Percentiles rank a stretch among this genome's conserved stretches.
Evolutionary conservation across 2,888 invertebrate genomes (phyloP).

Genomic region (Clivina fossor): DNA sequence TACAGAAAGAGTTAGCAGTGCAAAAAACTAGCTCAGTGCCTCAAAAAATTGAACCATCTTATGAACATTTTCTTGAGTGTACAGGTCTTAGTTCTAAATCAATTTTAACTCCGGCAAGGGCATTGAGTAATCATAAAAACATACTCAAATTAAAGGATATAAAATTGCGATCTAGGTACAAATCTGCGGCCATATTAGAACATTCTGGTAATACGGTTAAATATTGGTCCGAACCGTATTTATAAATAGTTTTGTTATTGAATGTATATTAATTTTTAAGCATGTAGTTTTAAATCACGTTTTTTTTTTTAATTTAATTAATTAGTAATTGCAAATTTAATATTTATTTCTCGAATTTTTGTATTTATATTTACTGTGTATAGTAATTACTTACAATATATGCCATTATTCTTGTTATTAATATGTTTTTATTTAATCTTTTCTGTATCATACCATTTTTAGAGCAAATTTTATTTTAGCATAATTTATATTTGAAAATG

Average conservation of each 20-base stretch:
- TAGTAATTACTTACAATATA: too few relatives aligned
- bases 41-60: slow-evolving; percentile 54
- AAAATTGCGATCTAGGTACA: slow-evolving; percentile 70
- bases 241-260: slow-evolving; percentile 17
- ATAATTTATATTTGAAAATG: too few relatives aligned
- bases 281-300: too few relatives aligned
- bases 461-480: too few relatives aligned
- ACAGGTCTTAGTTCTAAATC: slow-evolving; percentile 81
- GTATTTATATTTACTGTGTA: too few relatives aligned
- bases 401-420: too few relatives aligned
- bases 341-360: too few relatives aligned
- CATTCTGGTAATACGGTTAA: slow-evolving; percentile 53
- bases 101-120: slow-evolving; percentile 67
- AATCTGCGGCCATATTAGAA: slow-evolving; percentile 59
- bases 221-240: slow-evolving; percentile 53
- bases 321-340: too few relatives aligned
- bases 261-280: not conserved
- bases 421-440: too few relatives aligned
- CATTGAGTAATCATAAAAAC: slow-evolving; percentile 74
- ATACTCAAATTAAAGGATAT: slow-evolving; percentile 78
- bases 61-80: slow-evolving; percentile 76
- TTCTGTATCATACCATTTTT: too few relatives aligned
- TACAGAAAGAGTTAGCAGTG: slow-evolving; percentile 49
- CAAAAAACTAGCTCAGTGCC: slow-evolving; percentile 55
- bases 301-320: too few relatives aligned